Conservation (phyloP, 1,140 invertebrate genomes). For the Anadara kagoshimensis region DNA sequence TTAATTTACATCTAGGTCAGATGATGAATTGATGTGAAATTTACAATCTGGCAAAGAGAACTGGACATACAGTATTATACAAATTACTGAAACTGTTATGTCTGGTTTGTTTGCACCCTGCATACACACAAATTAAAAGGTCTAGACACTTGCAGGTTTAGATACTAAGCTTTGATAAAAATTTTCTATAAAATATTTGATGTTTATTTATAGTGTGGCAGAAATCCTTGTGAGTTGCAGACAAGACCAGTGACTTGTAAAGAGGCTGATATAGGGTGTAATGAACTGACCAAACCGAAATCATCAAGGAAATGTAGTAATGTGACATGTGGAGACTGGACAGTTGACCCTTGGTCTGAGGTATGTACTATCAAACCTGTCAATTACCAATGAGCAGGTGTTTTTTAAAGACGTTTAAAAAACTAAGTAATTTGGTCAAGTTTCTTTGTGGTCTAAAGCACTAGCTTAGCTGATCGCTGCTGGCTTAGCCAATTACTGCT, state of each 20-base stretch:
- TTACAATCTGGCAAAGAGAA: too few species aligned
- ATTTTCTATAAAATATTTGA: too few species aligned
- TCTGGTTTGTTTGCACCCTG: not conserved
- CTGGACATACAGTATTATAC: too few species aligned
- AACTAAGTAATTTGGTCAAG: too few species aligned
- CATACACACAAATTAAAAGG: not conserved
- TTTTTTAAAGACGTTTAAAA: too few species aligned
- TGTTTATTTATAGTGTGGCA: constrained; percentile 72
- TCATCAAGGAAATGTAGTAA: constrained; percentile 68
- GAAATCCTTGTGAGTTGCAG: constrained; percentile 71
- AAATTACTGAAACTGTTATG: not conserved
- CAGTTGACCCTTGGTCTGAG: constrained; percentile 58
- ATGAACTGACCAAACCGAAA: constrained; percentile 60
- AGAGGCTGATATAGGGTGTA: constrained; percentile 65
- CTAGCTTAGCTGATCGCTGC: too few species aligned
- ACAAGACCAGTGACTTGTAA: constrained; percentile 70
- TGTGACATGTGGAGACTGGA: constrained; percentile 73
- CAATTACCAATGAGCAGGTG: too few species aligned
- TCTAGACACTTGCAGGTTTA: not conserved
- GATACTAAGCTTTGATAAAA: not conserved
- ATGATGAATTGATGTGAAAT: too few species aligned
- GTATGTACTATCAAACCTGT: constrained; percentile 28
- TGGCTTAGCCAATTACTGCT: too few species aligned
- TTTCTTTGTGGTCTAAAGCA: too few species aligned
- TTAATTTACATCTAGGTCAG: too few species aligned